These are phyloP conservation scores for Craniophora ligustri DNA, from an alignment of 2,888 invertebrate species.

Conservation along the genomic window DNA sequence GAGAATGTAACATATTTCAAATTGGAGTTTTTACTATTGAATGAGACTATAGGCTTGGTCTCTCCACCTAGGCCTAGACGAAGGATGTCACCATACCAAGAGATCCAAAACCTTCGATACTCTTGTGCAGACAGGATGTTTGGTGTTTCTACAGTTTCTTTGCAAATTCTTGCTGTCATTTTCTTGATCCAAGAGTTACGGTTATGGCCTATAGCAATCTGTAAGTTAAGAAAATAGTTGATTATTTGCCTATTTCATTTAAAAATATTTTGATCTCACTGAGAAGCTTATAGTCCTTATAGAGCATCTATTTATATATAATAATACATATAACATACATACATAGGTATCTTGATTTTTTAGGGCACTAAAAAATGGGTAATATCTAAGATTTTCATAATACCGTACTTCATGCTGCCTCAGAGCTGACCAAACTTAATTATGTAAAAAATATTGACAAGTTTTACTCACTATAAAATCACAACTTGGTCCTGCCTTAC, in stretches of 20 bases:
- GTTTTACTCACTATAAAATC: conserved; percentile 62
- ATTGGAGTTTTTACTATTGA: conserved; percentile 45
- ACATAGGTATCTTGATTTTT: too few relatives aligned
- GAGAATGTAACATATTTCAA: conserved; percentile 65
- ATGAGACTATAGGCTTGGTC: conserved; percentile 61
- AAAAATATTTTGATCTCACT: background rate
- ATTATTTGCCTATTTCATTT: too few relatives aligned
- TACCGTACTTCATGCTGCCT: background rate
- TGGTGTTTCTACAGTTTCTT: conserved; percentile 68
- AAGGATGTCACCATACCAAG: conserved; percentile 81
- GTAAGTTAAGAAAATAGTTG: conserved; percentile 1
- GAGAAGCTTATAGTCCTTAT: too few relatives aligned
- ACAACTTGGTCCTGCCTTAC: conserved; percentile 51
- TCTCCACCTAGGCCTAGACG: conserved; percentile 76
- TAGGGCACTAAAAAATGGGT: too few relatives aligned
- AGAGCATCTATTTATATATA: too few relatives aligned
- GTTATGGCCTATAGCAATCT: conserved; percentile 64
- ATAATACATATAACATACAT: too few relatives aligned
- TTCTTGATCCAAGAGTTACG: conserved; percentile 61
- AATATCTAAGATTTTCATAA: background rate
- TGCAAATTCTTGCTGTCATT: conserved; percentile 22
- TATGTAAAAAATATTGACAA: background rate
- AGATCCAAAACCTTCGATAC: conserved; percentile 82
- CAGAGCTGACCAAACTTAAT: background rate
- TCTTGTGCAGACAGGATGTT: conserved; percentile 78